Evolutionary conservation across 2,797 vertebrate species (phyloP), one percentile per base, ranked within the genome.

Genomic region (Netta rufina): DNA sequence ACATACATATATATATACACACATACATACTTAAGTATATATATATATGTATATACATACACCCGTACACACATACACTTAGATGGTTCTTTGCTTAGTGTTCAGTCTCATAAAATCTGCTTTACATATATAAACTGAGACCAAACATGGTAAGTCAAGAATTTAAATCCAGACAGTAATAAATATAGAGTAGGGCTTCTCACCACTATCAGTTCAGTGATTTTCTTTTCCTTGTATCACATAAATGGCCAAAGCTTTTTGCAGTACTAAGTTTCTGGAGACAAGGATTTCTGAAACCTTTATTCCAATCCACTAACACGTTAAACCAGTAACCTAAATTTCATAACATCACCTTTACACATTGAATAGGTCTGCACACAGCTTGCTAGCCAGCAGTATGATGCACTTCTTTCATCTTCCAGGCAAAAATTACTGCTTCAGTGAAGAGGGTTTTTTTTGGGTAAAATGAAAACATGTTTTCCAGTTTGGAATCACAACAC

Each of bases 171-270:
- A 38, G 45, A 45, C 0, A 88, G 41, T 27, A 53, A 56, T 8
- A 73, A 62, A 75, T 19, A 49, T 2, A 61, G 24, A 18, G 19
- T 3, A 47, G n/a, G 25, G 45, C 39, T 70, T 4, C 53, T 64
- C 32, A 32, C 49, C 38, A 33, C 38, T 16, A 18, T 17, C 22
- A 54, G 25, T 33, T 71, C 65, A 83, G 25, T 15, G 27, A 67
- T 39, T 67, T 72, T 73, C 25, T 76, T n/a, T 30, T 82, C 47
- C 33, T 60, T 28, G 16, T 30, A 27, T 30, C 0, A 0, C 57
- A 41, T 4, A 41, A 39, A 36, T 0, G 0, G 53, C 33, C 53
- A 45, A 2, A 80, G 72, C 3, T 65, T 62, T 70, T 43, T 38
- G 41, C n/a, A 74, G 28, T 14, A 27, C 33, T 53, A 56, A 20